Evolutionary conservation across 2,113 vertebrate species (phyloP).

Genomic region (Rhizomys pruinosus): DNA sequence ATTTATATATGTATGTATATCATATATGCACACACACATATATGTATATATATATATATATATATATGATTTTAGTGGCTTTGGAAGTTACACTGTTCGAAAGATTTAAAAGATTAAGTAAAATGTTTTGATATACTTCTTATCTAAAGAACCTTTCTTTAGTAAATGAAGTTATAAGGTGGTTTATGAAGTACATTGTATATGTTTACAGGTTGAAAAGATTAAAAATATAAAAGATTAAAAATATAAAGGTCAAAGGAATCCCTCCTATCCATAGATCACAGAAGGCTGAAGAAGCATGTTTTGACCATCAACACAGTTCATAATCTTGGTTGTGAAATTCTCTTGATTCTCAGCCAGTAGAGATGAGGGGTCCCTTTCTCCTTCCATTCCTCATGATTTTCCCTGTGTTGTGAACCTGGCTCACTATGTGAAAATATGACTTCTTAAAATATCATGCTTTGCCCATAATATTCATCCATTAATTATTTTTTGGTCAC

Average conservation of each 20-base stretch:
- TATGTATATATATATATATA: neutral
- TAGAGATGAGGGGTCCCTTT: neutral
- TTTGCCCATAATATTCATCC: neutral
- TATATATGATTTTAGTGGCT: neutral
- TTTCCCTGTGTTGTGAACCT: neutral
- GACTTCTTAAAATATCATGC: neutral
- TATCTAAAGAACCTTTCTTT: no score
- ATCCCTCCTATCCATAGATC: neutral
- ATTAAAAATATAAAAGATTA: neutral
- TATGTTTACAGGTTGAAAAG: neutral
- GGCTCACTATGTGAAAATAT: neutral
- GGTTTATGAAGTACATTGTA: neutral
- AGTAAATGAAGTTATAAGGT: no score
- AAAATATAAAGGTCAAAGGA: neutral
- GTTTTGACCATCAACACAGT: neutral
- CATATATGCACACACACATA: neutral
- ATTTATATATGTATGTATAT: neutral
- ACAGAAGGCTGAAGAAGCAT: neutral
- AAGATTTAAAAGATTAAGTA: no score
- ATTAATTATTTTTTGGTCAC: neutral
- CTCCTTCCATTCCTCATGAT: neutral
- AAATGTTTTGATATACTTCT: no score
- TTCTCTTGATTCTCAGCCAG: neutral
- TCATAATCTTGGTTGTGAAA: neutral
- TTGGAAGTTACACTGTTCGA: no score